phyloP scores from a whole-genome alignment of 2,797 vertebrate genomes.

The Morelia viridis region DNA sequence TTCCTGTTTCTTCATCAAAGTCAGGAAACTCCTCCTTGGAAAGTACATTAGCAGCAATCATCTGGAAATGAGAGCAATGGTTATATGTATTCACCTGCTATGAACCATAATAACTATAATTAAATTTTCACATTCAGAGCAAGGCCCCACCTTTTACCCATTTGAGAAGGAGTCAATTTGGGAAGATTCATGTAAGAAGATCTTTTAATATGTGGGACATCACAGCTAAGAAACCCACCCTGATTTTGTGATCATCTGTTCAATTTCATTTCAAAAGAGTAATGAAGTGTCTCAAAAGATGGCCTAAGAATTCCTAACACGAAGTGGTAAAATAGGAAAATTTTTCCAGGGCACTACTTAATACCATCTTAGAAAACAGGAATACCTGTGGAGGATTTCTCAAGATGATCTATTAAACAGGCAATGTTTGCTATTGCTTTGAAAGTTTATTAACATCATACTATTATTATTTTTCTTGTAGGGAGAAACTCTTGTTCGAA shows the following conservation, averaged over 20 bases:
- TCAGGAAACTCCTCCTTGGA: slow-evolving; percentile 99
- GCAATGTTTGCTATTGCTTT: not conserved
- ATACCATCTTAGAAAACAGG: not conserved
- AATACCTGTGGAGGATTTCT: not conserved
- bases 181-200: not conserved
- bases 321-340: not conserved
- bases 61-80: slow-evolving; percentile 72
- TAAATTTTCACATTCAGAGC: not conserved
- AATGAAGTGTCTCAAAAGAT: not conserved
- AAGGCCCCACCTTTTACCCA: not conserved
- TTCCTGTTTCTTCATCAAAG: slow-evolving; percentile 97
- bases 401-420: not conserved
- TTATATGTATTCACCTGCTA: not conserved
- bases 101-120: not conserved
- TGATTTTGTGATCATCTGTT: not conserved
- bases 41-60: slow-evolving; percentile 98
- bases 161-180: not conserved
- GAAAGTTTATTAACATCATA: not conserved
- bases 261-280: not conserved
- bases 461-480: not conserved
- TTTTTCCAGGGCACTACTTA: too few relatives aligned
- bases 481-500: not conserved
- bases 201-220: not conserved
- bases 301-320: not conserved
- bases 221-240: not conserved